These are phyloP conservation scores for Pelodytes ibericus DNA, from an alignment of 2,797 vertebrate genomes.

Conservation along the genomic window DNA sequence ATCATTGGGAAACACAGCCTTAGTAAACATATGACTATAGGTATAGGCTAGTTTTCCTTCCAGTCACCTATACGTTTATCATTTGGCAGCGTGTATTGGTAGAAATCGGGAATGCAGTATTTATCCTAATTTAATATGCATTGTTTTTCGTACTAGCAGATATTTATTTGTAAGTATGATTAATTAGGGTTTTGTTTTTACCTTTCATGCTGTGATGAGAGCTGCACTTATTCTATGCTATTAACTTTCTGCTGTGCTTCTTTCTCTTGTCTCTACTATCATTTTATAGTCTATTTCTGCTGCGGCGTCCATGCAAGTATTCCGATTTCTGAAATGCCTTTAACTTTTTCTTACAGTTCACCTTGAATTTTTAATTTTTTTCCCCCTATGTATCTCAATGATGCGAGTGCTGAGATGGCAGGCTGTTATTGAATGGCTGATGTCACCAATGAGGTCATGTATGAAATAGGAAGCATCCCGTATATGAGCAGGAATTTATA, in stretches of 20 bases:
- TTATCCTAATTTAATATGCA: neutral
- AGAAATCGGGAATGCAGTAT: neutral
- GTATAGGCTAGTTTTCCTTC: neutral
- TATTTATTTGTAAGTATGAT: slow-evolving; percentile 24
- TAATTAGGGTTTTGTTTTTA: slow-evolving; percentile 12
- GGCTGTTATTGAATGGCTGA: slow-evolving; percentile 55
- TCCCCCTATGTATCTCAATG: neutral
- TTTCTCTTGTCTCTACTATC: neutral
- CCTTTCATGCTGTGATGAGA: slow-evolving; percentile 8
- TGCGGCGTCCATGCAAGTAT: neutral
- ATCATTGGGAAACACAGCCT: neutral
- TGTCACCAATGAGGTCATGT: slow-evolving; percentile 62
- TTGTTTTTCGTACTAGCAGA: neutral
- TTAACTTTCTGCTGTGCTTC: neutral
- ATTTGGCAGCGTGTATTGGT: neutral
- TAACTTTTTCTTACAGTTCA: slow-evolving; percentile 8
- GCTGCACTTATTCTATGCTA: neutral
- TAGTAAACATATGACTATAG: neutral
- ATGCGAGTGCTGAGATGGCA: slow-evolving; percentile 32
- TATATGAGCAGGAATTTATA: slow-evolving; percentile 52
- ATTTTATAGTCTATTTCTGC: slow-evolving; percentile 13
- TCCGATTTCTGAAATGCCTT: neutral
- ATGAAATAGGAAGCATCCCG: slow-evolving; percentile 48
- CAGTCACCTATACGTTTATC: neutral
- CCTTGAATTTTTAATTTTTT: slow-evolving; percentile 17